Evolutionary conservation across 1,140 invertebrate species (phyloP).

Genomic region (Orchesella cincta): DNA sequence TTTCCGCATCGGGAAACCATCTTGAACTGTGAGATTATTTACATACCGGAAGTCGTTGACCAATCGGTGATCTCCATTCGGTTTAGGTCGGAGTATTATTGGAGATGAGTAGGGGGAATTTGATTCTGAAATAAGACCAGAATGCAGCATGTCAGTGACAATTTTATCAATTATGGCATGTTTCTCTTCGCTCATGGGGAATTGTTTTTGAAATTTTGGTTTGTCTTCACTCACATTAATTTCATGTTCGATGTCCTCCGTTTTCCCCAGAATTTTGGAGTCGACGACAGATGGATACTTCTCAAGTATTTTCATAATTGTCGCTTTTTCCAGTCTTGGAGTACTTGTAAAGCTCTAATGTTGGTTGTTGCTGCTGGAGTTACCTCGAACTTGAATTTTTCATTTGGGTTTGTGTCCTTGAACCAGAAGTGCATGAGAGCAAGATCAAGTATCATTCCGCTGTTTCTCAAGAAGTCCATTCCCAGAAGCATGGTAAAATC

Average conservation of each 20-base stretch:
- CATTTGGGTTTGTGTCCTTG: too few species aligned
- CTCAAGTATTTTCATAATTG: background rate
- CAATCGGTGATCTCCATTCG: background rate
- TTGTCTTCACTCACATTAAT: background rate
- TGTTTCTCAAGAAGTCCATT: too few species aligned
- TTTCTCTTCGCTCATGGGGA: background rate
- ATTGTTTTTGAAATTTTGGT: background rate
- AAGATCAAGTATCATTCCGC: too few species aligned
- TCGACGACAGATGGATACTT: background rate
- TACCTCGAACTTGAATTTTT: too few species aligned
- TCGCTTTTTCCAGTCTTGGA: background rate
- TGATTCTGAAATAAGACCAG: conserved; percentile 30
- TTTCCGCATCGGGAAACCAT: conserved; percentile 32
- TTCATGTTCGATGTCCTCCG: background rate
- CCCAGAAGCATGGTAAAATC: too few species aligned
- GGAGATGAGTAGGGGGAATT: conserved; percentile 32
- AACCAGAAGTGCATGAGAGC: too few species aligned
- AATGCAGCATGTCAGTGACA: conserved; percentile 31
- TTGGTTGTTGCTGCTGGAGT: too few species aligned
- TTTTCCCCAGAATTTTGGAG: background rate
- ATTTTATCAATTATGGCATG: background rate
- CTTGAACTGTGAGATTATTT: background rate
- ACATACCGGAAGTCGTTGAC: conserved; percentile 30
- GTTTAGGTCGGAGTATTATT: conserved; percentile 13
- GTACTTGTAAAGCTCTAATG: background rate